phyloP scores from a whole-genome alignment of 1,140 invertebrate genomes.

The Conus betulinus region DNA sequence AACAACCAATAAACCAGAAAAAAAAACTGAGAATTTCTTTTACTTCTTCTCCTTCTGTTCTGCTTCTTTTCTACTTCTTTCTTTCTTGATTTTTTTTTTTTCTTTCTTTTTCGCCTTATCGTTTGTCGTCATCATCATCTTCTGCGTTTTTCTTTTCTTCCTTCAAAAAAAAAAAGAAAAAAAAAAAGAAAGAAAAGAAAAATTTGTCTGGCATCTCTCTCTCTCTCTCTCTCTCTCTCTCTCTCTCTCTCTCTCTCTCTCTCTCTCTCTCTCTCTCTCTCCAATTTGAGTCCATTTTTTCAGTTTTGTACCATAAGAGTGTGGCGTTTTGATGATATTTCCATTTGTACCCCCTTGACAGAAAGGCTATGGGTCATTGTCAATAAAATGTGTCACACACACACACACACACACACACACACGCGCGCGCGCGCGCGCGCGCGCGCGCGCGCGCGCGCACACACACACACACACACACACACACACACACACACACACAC shows the following conservation, averaged over 20 bases:
- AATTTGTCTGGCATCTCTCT: not conserved
- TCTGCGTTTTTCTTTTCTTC: not conserved
- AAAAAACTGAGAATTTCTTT: not conserved
- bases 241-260: too few species aligned
- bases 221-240: not conserved
- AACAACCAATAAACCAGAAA: not conserved
- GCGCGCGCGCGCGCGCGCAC: too few species aligned
- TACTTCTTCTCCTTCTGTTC: not conserved
- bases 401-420: too few species aligned
- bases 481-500: conserved; percentile 19
- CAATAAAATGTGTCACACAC: too few species aligned
- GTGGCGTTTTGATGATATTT: not conserved
- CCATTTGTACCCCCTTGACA: not conserved
- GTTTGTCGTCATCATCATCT: not conserved
- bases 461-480: not conserved
- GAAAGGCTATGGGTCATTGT: not conserved
- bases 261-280: too few species aligned
- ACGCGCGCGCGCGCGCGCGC: too few species aligned
- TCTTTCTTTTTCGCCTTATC: not conserved
- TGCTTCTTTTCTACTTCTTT: too few species aligned
- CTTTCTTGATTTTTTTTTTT: not conserved
- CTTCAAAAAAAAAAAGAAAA: too few species aligned
- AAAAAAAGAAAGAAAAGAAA: not conserved
- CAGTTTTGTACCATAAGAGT: not conserved
- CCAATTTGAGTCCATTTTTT: not conserved